These are phyloP conservation scores for Argopecten irradians DNA, from an alignment of 1,140 invertebrate genomes.

Conservation along the genomic window DNA sequence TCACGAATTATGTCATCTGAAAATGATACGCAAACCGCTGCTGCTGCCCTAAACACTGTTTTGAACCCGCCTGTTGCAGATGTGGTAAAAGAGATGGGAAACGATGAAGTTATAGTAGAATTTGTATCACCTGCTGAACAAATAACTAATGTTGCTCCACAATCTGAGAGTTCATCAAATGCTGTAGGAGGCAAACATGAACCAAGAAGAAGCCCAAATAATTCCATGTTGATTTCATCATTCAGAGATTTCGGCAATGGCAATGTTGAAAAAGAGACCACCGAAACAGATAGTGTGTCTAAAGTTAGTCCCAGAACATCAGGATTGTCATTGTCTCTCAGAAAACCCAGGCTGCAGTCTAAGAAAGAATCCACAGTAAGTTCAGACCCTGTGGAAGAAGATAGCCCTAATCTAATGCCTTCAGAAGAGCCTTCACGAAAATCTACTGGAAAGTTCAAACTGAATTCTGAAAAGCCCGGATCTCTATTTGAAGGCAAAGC, in stretches of 20 bases:
- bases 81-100: neutral
- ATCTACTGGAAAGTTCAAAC: neutral
- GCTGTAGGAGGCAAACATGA: neutral
- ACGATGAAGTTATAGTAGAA: neutral
- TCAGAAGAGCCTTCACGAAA: neutral
- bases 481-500: neutral
- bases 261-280: neutral
- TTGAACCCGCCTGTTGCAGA: neutral
- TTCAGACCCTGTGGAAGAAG: neutral
- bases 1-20: neutral
- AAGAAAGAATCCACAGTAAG: neutral
- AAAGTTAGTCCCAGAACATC: neutral
- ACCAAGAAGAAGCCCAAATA: neutral
- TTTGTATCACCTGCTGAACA: neutral
- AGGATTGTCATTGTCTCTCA: neutral
- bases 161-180: neutral
- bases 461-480: neutral
- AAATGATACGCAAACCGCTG: neutral
- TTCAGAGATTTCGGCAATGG: neutral
- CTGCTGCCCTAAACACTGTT: neutral
- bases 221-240: neutral
- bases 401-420: neutral
- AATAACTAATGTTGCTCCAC: neutral
- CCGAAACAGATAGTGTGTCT: neutral
- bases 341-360: neutral